Evolutionary conservation across 2,113 vertebrate species (phyloP), one percentile per base, ranked within the genome.

Genomic region (Hyperopisus bebe): DNA sequence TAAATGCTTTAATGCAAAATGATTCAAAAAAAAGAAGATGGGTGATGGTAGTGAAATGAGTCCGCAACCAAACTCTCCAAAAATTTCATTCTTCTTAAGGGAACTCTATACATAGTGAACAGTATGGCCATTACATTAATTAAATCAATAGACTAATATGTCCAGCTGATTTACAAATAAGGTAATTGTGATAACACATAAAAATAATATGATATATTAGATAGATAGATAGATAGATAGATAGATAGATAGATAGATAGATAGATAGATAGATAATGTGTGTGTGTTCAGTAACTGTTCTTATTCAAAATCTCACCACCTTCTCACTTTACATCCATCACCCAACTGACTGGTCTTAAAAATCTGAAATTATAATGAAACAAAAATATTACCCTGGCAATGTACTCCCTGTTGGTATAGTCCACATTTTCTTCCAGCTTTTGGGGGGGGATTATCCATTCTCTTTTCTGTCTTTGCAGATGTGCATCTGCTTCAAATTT

Each of bases 381-480:
- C 11, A 17, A 21, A 10, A 86, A 53, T 3, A 90, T 93, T 92
- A 98, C 98, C 94, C 87, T 96, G 91, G 96, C 97, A 17, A 98
- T 95, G 0, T 90, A 96, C 35, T 95, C 94, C 50, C 31, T 91
- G 0, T 50, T 46, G 5, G 95, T 96, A 89, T 96, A 96, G 90
- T 98, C 95, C 3, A 91, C 74, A 44, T 97, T 97, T 89, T 98
- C 97, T 1, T 5, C 85, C 53, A 98, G 93, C 24, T 89, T 15
- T 44, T 93, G 94, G 0, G 97, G 95, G 48, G 97, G 96, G 0
- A 97, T 93, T 70, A 97, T 94, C 98, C 98, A 98, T 70, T 97
- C 94, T 50, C 97, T 92, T 90, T 94, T 98, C 39, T 95, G 95
- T 86, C 98, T 95, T 0, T 90, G 70, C 11, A 92, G 90, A 24